A percentile compares a stretch with the other conserved stretches of the same genome.
Evolutionary conservation across 2,797 vertebrate genomes (phyloP).

Genomic region (Molossus molossus): DNA sequence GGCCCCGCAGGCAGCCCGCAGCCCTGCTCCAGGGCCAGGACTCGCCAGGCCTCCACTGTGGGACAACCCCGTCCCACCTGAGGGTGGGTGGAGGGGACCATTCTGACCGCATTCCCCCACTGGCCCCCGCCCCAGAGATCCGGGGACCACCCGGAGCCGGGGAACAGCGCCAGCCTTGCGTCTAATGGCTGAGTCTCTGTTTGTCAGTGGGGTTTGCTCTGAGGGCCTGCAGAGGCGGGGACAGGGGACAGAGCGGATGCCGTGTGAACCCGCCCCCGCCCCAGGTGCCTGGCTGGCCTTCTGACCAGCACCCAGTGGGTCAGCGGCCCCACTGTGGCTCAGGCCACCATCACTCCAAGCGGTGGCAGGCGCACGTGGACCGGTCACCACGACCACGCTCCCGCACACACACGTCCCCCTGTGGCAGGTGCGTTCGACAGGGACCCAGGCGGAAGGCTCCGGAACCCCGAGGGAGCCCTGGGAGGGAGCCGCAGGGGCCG

Average conservation of each 20-base stretch:
- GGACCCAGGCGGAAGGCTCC: no score
- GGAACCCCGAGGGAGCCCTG: no score
- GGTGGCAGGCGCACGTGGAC: not conserved
- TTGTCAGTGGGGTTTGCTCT: not conserved
- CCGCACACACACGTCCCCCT: no score
- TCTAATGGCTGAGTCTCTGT: fast-evolving
- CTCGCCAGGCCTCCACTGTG: fast-evolving
- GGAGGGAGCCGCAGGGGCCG: no score
- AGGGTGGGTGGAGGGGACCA: fast-evolving
- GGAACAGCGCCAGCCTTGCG: no score
- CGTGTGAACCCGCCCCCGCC: not conserved
- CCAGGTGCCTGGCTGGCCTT: not conserved
- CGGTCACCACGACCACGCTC: no score
- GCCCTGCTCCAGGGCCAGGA: not conserved
- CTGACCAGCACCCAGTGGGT: not conserved
- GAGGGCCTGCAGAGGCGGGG: not conserved
- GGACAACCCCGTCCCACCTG: not conserved
- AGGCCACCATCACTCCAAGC: not conserved
- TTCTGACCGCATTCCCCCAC: not conserved
- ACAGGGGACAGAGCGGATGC: no score
- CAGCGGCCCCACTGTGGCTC: fast-evolving
- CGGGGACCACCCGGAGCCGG: fast-evolving
- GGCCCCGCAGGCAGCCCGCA: fast-evolving
- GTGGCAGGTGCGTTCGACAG: no score
- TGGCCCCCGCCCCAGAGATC: not conserved